Evolutionary conservation across 2,888 invertebrate species (phyloP), one percentile per base, ranked within the genome.

Genomic region (Ctenicera cuprea): DNA sequence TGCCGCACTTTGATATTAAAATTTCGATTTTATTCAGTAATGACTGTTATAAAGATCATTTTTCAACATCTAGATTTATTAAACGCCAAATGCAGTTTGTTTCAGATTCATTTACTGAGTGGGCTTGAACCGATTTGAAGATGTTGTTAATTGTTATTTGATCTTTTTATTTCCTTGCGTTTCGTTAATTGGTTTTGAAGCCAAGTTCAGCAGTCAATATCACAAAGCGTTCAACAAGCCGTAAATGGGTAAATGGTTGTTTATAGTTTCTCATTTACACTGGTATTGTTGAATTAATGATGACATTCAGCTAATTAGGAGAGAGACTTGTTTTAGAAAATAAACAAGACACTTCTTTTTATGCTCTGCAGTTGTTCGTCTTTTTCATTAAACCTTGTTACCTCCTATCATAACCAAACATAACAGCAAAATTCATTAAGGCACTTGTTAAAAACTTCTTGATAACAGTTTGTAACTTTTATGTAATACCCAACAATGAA

Each of bases 251-350:
- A 50, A 69, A 62, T 50, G 59, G n/a, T 61, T 69, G 69, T 69
- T 69, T 62, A 61, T 69, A 50, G 57, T 62, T 69, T 69, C 69
- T 69, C 61, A 69, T 69, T 69, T 62, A 61, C 61, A 11, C 69
- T 68, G n/a, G 22, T 62, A 45, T 69, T 69, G 37, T 37, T 61
- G 16, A 69, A 61, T 69, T 69, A 69, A 69, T 50, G 61, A 26
- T 37, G 69, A 69, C 69, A 22, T 69, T 61, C 22, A 61, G 50
- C 62, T 62, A 69, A 69, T 69, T 69, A 61, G 61, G n/a, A 41
- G 48, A 20, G 38, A 16, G 12, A 62, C 30, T 30, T 26, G 26
- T 62, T 48, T 62, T 69, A 50, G 20, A 61, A 69, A 67, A 67
- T 67, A 67, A 67, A 67, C 30, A 45, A 43, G 43, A 20, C 30